Conservation (phyloP, 2,888 invertebrate species). For the Auanema sp. region DNA sequence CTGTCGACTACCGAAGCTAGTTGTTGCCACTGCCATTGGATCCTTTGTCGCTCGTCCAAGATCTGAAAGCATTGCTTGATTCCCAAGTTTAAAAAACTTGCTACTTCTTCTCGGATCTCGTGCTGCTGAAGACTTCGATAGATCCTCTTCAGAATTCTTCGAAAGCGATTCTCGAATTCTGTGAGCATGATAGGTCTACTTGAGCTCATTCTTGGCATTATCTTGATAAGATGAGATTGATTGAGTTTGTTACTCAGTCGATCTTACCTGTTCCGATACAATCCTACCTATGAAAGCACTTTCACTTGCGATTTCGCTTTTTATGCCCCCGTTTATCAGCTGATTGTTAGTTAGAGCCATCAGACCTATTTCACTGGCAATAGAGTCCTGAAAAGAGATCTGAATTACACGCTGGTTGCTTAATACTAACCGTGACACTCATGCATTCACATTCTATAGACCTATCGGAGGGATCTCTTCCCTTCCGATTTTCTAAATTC, state of each 20-base stretch:
- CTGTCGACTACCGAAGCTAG: constrained; percentile 61
- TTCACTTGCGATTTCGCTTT: constrained; percentile 25
- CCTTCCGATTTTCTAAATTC: constrained; percentile 54
- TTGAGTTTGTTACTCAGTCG: too few species aligned
- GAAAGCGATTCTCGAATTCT: constrained; percentile 60
- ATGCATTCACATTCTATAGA: constrained; percentile 18
- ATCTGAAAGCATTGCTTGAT: constrained; percentile 34
- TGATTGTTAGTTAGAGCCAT: background rate
- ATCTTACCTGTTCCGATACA: constrained; percentile 51
- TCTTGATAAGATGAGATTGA: constrained; percentile 36
- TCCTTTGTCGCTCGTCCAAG: constrained; percentile 58
- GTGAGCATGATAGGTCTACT: constrained; percentile 43
- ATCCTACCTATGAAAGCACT: constrained; percentile 49
- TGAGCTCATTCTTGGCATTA: constrained; percentile 51
- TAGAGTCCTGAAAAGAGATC: constrained; percentile 8
- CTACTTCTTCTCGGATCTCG: constrained; percentile 61
- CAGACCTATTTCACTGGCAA: constrained; percentile 1
- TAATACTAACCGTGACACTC: background rate
- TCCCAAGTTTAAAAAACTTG: background rate
- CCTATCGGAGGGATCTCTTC: constrained; percentile 16
- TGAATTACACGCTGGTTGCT: constrained; percentile 2
- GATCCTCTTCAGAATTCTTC: constrained; percentile 58
- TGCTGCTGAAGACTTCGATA: constrained; percentile 61
- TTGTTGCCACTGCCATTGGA: constrained; percentile 62
- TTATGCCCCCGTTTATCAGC: background rate